Evolutionary conservation across 2,797 vertebrate species (phyloP).

Genomic region (Pteropus rufus): DNA sequence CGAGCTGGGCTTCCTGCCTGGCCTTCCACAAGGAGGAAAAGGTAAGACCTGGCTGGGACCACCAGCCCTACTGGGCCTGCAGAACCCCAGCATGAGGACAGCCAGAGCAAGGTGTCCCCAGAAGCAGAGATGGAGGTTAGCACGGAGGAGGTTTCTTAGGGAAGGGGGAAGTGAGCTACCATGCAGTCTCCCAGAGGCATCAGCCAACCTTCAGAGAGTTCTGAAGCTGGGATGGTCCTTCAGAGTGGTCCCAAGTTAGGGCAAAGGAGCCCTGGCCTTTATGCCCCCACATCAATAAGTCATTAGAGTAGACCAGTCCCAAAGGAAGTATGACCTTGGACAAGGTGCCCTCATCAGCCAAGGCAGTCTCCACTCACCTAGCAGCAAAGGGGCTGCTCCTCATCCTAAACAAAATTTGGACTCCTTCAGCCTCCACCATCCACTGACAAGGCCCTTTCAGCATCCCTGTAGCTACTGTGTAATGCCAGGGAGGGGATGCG

Average conservation of each 20-base stretch:
- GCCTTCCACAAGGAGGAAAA: constrained; percentile 87
- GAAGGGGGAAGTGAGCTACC: too few relatives aligned
- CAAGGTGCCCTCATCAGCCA: not conserved
- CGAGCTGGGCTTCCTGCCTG: constrained; percentile 93
- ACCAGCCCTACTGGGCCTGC: not conserved
- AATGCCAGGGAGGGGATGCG: too few relatives aligned
- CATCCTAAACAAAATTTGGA: not conserved
- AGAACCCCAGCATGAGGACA: accelerated
- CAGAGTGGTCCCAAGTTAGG: not conserved
- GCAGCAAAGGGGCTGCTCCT: not conserved
- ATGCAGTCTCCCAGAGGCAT: not conserved
- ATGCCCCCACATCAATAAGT: not conserved
- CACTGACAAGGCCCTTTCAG: not conserved
- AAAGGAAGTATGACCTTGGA: not conserved
- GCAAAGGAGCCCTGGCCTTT: accelerated
- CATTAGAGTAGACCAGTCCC: not conserved
- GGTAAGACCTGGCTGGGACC: constrained; percentile 74
- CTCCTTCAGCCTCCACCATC: not conserved
- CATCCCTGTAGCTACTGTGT: too few relatives aligned
- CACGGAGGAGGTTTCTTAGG: not conserved
- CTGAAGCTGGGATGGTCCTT: not conserved
- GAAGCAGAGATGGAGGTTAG: not conserved
- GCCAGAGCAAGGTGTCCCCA: too few relatives aligned
- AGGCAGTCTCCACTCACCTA: not conserved
- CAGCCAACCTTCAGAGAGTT: not conserved